These are phyloP conservation scores for Pinna nobilis DNA, from an alignment of 1,140 invertebrate genomes.

Conservation along the genomic window DNA sequence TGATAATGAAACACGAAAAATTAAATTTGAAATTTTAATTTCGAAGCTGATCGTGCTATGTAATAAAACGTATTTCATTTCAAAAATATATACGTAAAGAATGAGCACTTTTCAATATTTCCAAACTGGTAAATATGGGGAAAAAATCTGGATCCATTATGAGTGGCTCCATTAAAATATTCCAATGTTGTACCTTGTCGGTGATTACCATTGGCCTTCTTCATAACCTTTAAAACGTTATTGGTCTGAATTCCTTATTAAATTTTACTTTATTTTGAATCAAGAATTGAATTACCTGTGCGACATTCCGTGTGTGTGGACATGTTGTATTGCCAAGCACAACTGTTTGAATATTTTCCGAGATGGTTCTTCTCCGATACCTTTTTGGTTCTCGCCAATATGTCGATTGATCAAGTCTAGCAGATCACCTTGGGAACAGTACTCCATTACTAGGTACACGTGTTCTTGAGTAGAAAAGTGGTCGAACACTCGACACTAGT, in stretches of 20 bases:
- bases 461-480: slow-evolving; percentile 45
- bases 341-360: slow-evolving; percentile 53
- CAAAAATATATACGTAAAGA: no score
- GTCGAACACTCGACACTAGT: slow-evolving; percentile 49
- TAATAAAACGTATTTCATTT: no score
- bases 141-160: no score
- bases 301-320: slow-evolving; percentile 50
- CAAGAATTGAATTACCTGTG: slow-evolving; percentile 47
- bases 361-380: slow-evolving; percentile 44
- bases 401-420: slow-evolving; percentile 54
- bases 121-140: no score
- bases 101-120: no score
- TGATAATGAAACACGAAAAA: not conserved
- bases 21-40: no score
- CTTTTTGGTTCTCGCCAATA: slow-evolving; percentile 47
- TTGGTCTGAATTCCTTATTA: not conserved
- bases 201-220: no score
- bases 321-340: slow-evolving; percentile 47
- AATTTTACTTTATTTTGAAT: not conserved
- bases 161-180: no score
- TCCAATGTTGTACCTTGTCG: no score
- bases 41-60: no score
- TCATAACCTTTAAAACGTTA: not conserved
- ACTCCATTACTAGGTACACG: slow-evolving; percentile 57
- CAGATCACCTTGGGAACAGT: slow-evolving; percentile 51